phyloP scores from a whole-genome alignment of 2,797 vertebrate species.

The Odontamblyopus rebecca region DNA sequence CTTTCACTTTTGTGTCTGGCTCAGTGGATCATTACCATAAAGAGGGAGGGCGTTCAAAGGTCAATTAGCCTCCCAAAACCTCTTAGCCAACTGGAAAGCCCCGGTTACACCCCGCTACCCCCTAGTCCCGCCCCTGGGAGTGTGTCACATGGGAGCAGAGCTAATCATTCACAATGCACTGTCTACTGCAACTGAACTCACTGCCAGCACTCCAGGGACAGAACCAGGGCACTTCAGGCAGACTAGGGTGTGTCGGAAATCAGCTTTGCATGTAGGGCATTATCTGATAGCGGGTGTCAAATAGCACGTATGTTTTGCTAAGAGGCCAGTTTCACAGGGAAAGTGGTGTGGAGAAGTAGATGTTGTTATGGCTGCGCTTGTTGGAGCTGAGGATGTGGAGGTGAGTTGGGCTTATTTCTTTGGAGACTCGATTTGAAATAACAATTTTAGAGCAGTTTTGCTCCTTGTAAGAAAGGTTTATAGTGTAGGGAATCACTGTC shows the following conservation, averaged over 20 bases:
- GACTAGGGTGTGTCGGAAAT: slow-evolving; percentile 55
- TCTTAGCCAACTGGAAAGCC: slow-evolving; percentile 35
- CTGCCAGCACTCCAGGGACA: not conserved
- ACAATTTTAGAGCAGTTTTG: not conserved
- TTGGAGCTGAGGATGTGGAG: slow-evolving; percentile 53
- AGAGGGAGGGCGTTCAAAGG: not conserved
- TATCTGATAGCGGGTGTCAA: not conserved
- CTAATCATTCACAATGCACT: slow-evolving; percentile 54
- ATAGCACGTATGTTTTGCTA: not conserved
- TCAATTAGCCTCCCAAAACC: slow-evolving; percentile 16
- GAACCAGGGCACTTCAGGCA: slow-evolving; percentile 32
- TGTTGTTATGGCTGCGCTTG: slow-evolving; percentile 45
- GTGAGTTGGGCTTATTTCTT: slow-evolving; percentile 50
- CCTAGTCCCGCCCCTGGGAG: slow-evolving; percentile 20
- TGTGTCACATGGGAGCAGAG: slow-evolving; percentile 42
- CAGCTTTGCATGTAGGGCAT: slow-evolving; percentile 12
- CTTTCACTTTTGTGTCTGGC: slow-evolving; percentile 18
- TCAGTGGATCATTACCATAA: slow-evolving; percentile 25
- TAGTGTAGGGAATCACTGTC: not conserved
- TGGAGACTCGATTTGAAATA: not conserved
- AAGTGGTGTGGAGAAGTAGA: slow-evolving; percentile 8
- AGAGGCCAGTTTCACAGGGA: not conserved
- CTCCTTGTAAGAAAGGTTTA: not conserved
- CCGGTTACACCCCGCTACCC: slow-evolving; percentile 14
- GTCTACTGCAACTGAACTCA: slow-evolving; percentile 25